Evolutionary conservation across 2,113 vertebrate species (phyloP).

Genomic region (Fulica atra): DNA sequence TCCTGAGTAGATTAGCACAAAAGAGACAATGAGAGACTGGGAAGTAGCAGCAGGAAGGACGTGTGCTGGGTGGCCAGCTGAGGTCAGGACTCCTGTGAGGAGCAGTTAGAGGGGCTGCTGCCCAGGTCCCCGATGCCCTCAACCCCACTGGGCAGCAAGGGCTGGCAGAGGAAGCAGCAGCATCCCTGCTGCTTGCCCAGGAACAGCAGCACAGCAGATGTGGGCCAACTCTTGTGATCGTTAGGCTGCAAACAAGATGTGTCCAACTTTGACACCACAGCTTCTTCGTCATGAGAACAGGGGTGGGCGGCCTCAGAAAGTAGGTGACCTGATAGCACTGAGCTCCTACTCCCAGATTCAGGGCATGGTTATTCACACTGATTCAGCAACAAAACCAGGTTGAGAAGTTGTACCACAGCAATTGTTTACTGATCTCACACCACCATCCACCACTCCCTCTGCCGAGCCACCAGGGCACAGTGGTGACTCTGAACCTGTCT

Average conservation of each 20-base stretch:
- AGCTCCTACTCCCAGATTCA: not conserved
- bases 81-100: not conserved
- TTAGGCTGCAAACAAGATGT: too few species aligned
- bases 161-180: not conserved
- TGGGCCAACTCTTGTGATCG: not conserved
- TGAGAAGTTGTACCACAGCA: accelerated
- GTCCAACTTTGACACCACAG: not conserved
- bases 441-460: not conserved
- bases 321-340: not conserved
- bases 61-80: not conserved
- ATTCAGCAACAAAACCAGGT: not conserved
- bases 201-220: not conserved
- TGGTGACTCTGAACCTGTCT: not conserved
- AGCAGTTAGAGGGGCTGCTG: not conserved
- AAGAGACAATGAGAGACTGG: not conserved
- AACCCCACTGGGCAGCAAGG: accelerated
- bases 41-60: not conserved
- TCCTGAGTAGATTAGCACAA: not conserved
- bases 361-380: not conserved
- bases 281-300: not conserved
- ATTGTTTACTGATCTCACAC: not conserved
- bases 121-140: not conserved
- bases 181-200: not conserved
- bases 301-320: not conserved
- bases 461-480: not conserved